Conservation (phyloP, 2,113 vertebrate genomes). For the Saguinus imperator region DNA sequence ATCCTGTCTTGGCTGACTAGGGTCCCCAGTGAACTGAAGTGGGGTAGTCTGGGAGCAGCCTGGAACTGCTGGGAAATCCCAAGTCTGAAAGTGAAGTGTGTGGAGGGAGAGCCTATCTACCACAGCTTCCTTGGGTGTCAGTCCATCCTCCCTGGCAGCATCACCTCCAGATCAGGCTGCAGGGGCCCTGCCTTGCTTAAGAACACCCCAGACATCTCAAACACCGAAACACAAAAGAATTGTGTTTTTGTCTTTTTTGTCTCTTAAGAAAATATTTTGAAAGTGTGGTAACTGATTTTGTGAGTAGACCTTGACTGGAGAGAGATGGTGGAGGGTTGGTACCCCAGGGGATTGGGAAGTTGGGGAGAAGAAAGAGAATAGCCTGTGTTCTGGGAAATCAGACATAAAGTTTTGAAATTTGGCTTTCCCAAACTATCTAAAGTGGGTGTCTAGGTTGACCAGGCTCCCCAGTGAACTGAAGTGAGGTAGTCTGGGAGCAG, state of each 20-base stretch:
- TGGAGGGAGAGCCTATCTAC: not conserved
- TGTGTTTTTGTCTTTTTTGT: not conserved
- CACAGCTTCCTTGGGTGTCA: not conserved
- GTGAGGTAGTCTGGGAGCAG: not conserved
- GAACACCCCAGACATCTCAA: not conserved
- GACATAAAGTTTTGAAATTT: not conserved
- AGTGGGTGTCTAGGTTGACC: not conserved
- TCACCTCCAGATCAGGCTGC: not conserved
- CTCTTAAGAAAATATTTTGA: not conserved
- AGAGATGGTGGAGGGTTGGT: not conserved
- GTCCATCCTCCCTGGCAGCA: not conserved
- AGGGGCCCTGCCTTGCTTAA: not conserved
- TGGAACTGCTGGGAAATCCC: too few relatives aligned
- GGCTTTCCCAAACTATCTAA: not conserved
- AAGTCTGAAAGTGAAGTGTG: not conserved
- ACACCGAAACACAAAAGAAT: not conserved
- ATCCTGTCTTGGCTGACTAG: not conserved
- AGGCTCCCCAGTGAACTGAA: not conserved
- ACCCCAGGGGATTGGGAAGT: not conserved
- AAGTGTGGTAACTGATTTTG: not conserved
- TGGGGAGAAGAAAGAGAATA: not conserved
- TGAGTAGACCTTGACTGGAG: not conserved
- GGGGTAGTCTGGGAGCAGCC: not conserved
- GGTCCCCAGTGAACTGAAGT: not conserved
- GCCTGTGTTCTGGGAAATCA: not conserved